These are phyloP conservation scores for Oncorhynchus masou DNA, from an alignment of 2,113 vertebrate genomes.

Conservation along the genomic window DNA sequence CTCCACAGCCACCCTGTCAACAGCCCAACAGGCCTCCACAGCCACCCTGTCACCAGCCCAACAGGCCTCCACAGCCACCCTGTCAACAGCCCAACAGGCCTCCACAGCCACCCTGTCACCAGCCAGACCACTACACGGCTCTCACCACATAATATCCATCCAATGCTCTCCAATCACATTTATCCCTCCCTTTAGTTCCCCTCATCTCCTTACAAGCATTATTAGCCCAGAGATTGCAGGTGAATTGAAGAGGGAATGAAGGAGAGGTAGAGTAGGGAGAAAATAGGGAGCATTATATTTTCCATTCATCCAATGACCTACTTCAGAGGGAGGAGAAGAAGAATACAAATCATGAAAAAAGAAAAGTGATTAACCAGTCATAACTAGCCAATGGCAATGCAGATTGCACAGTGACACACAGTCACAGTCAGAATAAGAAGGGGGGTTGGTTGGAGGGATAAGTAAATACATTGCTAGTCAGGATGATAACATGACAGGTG, in stretches of 20 bases:
- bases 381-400: no score
- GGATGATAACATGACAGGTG: constrained; percentile 42
- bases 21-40: no score
- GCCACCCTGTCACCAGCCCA: no score
- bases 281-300: constrained; percentile 41
- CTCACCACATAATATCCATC: constrained; percentile 60
- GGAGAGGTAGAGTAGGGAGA: background rate
- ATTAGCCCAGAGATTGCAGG: background rate
- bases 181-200: no score
- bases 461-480: constrained; percentile 43
- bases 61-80: background rate
- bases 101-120: constrained; percentile 20
- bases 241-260: background rate
- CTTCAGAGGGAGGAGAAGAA: no score
- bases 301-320: constrained; percentile 31
- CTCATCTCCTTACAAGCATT: constrained; percentile 20
- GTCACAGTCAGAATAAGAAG: constrained; percentile 36
- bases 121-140: constrained; percentile 27
- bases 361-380: no score
- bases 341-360: no score
- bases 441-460: constrained; percentile 30
- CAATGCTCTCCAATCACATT: constrained; percentile 40
- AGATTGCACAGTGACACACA: no score
- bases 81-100: constrained; percentile 14
- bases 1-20: no score